Base-by-base conservation (phyloP, 2,113 vertebrate species). In the Chiloscyllium plagiosum region DNA sequence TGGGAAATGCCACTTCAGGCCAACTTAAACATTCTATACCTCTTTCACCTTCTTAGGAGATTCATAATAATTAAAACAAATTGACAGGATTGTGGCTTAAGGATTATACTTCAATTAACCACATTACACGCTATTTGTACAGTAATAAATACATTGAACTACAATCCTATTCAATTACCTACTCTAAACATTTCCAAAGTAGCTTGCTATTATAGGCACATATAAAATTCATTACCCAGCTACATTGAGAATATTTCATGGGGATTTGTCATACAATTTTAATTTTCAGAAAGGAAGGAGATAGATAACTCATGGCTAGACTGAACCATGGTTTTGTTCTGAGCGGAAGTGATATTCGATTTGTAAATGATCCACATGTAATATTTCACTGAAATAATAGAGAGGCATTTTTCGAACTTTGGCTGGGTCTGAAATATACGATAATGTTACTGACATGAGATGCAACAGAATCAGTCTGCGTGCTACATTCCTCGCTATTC, bases 161-260 rank as follows among this genome's bases (percentile, higher is more conserved):
- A n/a, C 89, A 93, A 66, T 93, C 89, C 89, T 37, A 93, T 93
- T 93, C 89, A 93, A 93, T 93, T 93, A 93, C n/a, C 89, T 93
- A 93, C 33, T 66, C 65, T 93, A 93, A 93, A 93, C 89, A 93
- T 93, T 66, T 66, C 56, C 37, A 66, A 66, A 66, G 33, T 93
- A 93, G 61, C 89, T 93, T 93, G 29, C 89, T 68, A 68, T 93
- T 93, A 93, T 93, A 68, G n/a, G 61, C 65, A 93, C 89, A 93
- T 93, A 93, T 24, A 93, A 93, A 93, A 93, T 93, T 93, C 89
- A 93, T 93, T 93, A 93, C 61, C 33, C 89, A 66, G 89, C 89
- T 66, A 33, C 61, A 92, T 37, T 92, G 87, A 65, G 61, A 92
- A 92, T 92, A 61, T 65, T 92, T 92, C 87, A 93, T 68, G 89